Evolutionary conservation across 2,113 vertebrate species (phyloP).

Genomic region (Rousettus leschenaultii): DNA sequence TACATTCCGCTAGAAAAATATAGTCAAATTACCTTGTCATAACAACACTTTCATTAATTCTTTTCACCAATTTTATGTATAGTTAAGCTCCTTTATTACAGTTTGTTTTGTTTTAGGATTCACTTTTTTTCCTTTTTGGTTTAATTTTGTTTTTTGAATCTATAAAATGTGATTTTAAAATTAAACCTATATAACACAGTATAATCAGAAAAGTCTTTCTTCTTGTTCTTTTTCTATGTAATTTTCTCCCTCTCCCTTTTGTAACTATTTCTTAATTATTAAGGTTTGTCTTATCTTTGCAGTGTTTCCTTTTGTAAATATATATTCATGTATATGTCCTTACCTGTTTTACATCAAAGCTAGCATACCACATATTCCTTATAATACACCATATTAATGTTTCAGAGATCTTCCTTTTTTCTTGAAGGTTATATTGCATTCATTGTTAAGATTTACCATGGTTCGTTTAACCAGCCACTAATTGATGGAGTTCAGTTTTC

Average conservation of each 20-base stretch:
- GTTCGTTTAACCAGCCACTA: neutral
- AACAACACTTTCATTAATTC: neutral
- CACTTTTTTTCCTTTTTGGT: neutral
- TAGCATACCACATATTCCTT: neutral
- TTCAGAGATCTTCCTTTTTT: neutral
- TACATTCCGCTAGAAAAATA: neutral
- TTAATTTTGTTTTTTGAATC: constrained; percentile 12
- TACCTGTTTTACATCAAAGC: neutral
- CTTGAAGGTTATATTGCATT: neutral
- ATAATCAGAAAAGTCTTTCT: neutral
- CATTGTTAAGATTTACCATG: neutral
- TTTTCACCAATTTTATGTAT: neutral
- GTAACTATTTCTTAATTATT: constrained; percentile 9
- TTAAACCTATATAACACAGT: neutral
- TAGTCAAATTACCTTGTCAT: neutral
- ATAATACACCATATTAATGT: neutral
- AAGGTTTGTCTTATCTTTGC: neutral
- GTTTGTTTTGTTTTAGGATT: neutral
- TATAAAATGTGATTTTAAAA: neutral
- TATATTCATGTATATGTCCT: neutral
- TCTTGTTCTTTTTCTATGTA: neutral
- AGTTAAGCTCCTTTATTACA: neutral
- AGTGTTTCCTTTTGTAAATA: neutral
- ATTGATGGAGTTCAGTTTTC: neutral
- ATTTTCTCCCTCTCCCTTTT: neutral